Percentiles rank a stretch among this genome's conserved stretches.
These are phyloP conservation scores for Glyptemys insculpta DNA, from an alignment of 2,797 vertebrate genomes.

Conservation along the genomic window DNA sequence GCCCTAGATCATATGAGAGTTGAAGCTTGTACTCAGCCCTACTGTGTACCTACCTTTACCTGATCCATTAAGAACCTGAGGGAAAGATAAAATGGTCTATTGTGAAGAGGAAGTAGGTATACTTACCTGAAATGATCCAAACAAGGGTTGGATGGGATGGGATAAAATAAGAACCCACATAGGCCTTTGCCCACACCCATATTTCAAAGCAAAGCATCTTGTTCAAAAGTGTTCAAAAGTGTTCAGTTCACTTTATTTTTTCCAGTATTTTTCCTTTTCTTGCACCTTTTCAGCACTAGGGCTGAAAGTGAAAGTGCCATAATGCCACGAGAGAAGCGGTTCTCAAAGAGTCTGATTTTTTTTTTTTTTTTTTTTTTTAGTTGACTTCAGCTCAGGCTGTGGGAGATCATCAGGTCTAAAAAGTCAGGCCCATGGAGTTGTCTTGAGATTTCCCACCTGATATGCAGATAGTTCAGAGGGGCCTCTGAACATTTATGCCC, in stretches of 20 bases:
- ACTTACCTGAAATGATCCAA: neutral
- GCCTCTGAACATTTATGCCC: too few relatives aligned
- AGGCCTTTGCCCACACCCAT: neutral
- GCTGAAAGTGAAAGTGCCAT: slow-evolving; percentile 27
- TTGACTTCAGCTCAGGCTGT: too few relatives aligned
- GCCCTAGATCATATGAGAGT: neutral
- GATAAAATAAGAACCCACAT: neutral
- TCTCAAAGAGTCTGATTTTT: too few relatives aligned
- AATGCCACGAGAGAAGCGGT: neutral
- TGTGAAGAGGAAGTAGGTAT: neutral
- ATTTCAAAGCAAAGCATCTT: neutral
- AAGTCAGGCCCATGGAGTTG: too few relatives aligned
- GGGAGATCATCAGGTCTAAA: too few relatives aligned
- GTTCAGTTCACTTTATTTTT: neutral
- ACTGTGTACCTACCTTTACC: neutral
- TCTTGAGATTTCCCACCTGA: too few relatives aligned
- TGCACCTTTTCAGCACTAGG: slow-evolving; percentile 32
- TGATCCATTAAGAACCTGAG: rapidly evolving
- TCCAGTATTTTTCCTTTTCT: slow-evolving; percentile 30
- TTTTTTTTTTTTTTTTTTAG: too few relatives aligned
- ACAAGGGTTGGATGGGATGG: neutral
- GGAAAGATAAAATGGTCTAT: neutral
- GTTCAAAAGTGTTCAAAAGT: neutral
- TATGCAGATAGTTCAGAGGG: too few relatives aligned
- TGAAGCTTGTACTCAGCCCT: neutral